Percentiles rank a stretch among this genome's conserved stretches.
Conservation (phyloP, 2,888 invertebrate species). For the Caenorhabditis sp. region DNA sequence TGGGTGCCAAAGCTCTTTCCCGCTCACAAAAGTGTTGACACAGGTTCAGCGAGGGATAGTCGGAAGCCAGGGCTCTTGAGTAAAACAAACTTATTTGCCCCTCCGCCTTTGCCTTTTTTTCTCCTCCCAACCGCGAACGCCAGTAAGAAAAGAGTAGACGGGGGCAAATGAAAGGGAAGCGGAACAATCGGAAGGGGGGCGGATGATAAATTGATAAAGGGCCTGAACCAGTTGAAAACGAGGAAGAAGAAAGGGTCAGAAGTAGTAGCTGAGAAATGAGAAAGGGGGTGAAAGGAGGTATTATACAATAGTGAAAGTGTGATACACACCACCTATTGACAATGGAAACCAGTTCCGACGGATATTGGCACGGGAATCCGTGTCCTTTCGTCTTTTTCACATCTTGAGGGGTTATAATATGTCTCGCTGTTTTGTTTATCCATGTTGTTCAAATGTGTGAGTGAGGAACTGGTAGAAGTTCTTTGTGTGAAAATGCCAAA, state of each 20-base stretch:
- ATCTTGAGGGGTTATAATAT: no score
- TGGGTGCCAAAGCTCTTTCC: no score
- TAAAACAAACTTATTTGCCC: conserved; percentile 9
- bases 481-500: not conserved
- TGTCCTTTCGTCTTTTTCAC: not conserved
- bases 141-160: not conserved
- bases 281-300: not conserved
- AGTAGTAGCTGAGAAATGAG: not conserved
- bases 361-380: not conserved
- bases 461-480: not conserved
- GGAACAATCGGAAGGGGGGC: not conserved
- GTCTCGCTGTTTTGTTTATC: not conserved
- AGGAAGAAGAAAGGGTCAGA: not conserved
- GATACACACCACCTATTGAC: conserved; percentile 10
- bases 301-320: conserved; percentile 9
- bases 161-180: not conserved
- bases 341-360: conserved; percentile 4
- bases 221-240: not conserved
- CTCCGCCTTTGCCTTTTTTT: conserved; percentile 15
- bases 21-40: conserved; percentile 26
- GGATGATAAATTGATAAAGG: not conserved
- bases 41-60: conserved; percentile 22
- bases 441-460: not conserved
- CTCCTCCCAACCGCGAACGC: not conserved
- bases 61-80: conserved; percentile 12